phyloP scores from a whole-genome alignment of 2,797 vertebrate species.

The Poecilia velifera region DNA sequence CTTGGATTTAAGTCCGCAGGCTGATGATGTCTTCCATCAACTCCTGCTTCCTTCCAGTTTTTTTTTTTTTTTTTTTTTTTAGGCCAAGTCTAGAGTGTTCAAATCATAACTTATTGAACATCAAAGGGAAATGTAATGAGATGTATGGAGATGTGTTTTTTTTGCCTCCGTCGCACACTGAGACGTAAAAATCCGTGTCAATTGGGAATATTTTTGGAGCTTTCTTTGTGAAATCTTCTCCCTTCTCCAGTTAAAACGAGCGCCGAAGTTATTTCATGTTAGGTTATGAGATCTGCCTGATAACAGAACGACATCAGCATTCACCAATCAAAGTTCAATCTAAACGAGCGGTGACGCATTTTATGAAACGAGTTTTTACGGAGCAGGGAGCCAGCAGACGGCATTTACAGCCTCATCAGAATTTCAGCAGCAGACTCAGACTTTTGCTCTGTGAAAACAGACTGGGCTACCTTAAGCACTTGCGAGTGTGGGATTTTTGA shows the following conservation, averaged over 20 bases:
- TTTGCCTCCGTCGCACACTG: background rate
- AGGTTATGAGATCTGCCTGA: background rate
- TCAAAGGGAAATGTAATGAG: constrained; percentile 7
- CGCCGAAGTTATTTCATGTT: background rate
- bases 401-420: background rate
- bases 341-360: background rate
- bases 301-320: background rate
- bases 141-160: background rate
- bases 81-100: background rate
- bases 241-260: background rate
- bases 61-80: background rate
- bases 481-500: background rate
- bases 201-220: background rate
- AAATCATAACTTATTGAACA: background rate
- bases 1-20: background rate
- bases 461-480: background rate
- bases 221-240: background rate
- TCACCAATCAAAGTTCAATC: background rate
- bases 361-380: background rate
- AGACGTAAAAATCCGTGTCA: constrained; percentile 5
- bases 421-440: background rate
- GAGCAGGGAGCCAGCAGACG: background rate
- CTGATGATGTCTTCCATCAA: background rate
- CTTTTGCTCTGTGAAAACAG: background rate
- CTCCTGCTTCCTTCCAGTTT: background rate